phyloP scores from a whole-genome alignment of 2,113 vertebrate genomes.

The Cinclus mexicanus region DNA sequence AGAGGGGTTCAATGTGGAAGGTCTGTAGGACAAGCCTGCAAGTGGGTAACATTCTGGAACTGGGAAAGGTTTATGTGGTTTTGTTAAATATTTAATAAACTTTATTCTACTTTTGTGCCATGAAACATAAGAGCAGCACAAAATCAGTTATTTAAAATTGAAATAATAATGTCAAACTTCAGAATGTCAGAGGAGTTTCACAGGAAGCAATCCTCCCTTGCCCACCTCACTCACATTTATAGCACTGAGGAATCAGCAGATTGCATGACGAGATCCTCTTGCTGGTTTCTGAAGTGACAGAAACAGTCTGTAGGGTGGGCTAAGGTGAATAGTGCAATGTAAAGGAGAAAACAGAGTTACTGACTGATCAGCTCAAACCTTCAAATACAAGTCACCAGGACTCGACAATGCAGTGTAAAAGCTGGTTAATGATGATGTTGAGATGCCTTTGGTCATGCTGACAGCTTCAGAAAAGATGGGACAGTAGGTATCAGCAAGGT shows the following conservation, averaged over 20 bases:
- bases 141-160: not conserved
- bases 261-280: not conserved
- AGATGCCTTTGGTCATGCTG: not conserved
- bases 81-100: not conserved
- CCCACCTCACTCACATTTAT: not conserved
- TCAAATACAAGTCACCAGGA: not conserved
- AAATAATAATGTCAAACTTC: not conserved
- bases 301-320: not conserved
- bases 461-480: not conserved
- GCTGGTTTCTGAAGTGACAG: not conserved
- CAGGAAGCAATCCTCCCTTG: not conserved
- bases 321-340: not conserved
- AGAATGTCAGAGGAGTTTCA: not conserved
- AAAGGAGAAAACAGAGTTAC: not conserved
- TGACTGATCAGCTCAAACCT: not conserved
- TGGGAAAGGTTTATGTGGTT: not conserved
- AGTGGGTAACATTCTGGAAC: not conserved
- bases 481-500: not conserved
- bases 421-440: not conserved
- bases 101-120: not conserved
- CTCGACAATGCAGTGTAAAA: not conserved
- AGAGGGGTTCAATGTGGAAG: not conserved
- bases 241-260: not conserved
- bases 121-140: not conserved
- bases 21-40: not conserved